A percentile compares a stretch with the other conserved stretches of the same genome.
These are phyloP conservation scores for Aleiodes testaceus DNA, from an alignment of 2,888 invertebrate genomes.

Conservation along the genomic window DNA sequence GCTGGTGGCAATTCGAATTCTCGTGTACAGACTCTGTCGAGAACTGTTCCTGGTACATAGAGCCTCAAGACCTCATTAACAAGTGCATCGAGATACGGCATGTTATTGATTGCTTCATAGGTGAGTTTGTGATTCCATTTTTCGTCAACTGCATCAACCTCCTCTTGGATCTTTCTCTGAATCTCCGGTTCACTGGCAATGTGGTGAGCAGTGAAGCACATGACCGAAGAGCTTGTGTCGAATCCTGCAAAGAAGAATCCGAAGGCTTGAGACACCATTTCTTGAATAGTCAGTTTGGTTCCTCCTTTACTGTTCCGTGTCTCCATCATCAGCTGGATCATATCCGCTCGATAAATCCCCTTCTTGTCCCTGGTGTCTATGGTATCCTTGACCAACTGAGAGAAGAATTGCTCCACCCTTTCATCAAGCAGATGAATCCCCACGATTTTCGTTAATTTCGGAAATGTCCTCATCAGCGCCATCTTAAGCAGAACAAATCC, in stretches of 20 bases:
- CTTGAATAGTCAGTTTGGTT: constrained; percentile 57
- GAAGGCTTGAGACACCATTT: constrained; percentile 73
- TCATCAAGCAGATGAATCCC: constrained; percentile 42
- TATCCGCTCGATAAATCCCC: constrained; percentile 73
- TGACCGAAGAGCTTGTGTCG: constrained; percentile 59
- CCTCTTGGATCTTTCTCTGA: constrained; percentile 70
- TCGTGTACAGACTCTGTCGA: constrained; percentile 62
- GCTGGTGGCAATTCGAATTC: constrained; percentile 60
- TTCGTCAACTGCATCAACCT: constrained; percentile 59
- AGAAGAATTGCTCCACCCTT: constrained; percentile 51
- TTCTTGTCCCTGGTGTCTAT: constrained; percentile 55
- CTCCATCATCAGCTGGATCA: constrained; percentile 77
- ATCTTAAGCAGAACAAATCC: constrained; percentile 43
- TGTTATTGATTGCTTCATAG: constrained; percentile 71
- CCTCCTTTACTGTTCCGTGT: constrained; percentile 53
- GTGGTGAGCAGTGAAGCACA: constrained; percentile 60
- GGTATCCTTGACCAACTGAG: constrained; percentile 49
- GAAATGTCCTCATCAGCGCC: constrained; percentile 47
- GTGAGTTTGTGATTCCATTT: constrained; percentile 63
- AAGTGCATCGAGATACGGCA: constrained; percentile 76
- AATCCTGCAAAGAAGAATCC: constrained; percentile 66
- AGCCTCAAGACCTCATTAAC: constrained; percentile 63
- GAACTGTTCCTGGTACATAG: constrained; percentile 58
- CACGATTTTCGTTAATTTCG: constrained; percentile 52
- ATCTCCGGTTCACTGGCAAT: constrained; percentile 69